A percentile compares a stretch with the other conserved stretches of the same genome.
These are phyloP conservation scores for Pica pica DNA, from an alignment of 2,113 vertebrate genomes.

Conservation along the genomic window DNA sequence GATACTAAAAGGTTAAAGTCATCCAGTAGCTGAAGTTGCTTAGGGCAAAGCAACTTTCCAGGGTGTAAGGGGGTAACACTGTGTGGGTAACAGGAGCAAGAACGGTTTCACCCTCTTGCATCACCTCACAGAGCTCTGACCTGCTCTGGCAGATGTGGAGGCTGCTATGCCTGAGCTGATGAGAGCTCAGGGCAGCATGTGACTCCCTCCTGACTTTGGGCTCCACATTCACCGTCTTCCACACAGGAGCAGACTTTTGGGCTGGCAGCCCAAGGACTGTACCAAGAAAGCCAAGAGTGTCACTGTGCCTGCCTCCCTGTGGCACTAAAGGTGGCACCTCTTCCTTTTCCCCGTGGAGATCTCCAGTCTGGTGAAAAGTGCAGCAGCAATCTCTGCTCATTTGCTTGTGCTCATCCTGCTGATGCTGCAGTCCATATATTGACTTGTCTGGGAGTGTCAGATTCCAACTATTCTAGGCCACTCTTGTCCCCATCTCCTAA, in stretches of 20 bases:
- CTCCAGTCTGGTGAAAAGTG: not conserved
- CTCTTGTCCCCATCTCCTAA: not conserved
- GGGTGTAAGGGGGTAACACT: not conserved
- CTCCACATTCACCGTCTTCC: not conserved
- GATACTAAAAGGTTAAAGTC: not conserved
- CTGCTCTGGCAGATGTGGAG: fast-evolving
- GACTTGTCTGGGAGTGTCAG: not conserved
- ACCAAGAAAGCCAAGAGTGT: fast-evolving
- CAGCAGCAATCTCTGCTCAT: not conserved
- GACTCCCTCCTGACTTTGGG: not conserved
- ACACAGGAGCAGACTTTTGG: fast-evolving
- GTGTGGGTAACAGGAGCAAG: not conserved
- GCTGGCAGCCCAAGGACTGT: not conserved
- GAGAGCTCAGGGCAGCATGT: not conserved
- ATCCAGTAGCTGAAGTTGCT: not conserved
- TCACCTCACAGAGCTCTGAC: not conserved
- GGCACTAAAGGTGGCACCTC: no score
- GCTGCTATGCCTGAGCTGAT: fast-evolving
- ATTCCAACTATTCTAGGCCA: not conserved
- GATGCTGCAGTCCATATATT: not conserved
- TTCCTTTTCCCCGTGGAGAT: not conserved
- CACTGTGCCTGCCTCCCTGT: fast-evolving
- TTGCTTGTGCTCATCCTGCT: not conserved
- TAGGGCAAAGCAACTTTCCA: not conserved
- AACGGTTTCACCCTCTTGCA: not conserved